Conservation (phyloP, 2,113 vertebrate species). For the Halcyon senegalensis region DNA sequence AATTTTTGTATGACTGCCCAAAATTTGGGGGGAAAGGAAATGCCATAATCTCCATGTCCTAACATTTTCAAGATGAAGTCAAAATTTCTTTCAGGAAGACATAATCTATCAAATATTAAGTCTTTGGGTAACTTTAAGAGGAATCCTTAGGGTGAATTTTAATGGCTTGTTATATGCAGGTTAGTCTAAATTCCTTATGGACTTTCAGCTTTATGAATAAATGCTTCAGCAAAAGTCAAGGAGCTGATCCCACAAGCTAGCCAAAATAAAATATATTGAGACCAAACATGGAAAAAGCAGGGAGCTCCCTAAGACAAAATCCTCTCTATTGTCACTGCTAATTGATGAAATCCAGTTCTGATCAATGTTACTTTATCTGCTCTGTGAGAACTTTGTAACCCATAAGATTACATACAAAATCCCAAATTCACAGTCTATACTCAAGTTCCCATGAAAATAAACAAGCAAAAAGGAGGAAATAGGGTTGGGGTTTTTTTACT, state of each 20-base stretch:
- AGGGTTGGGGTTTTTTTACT: not conserved
- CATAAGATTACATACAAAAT: not conserved
- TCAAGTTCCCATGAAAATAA: not conserved
- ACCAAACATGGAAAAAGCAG: not conserved
- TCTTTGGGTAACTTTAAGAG: not conserved
- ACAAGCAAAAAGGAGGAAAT: not conserved
- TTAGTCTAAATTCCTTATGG: not conserved
- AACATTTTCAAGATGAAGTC: not conserved
- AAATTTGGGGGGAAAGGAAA: not conserved
- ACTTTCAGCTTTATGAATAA: not conserved
- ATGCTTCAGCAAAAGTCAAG: not conserved
- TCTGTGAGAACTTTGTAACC: not conserved
- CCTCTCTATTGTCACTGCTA: not conserved
- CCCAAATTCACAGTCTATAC: not conserved
- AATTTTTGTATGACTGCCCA: not conserved
- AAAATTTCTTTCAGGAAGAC: not conserved
- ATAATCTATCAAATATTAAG: not conserved
- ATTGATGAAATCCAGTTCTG: not conserved
- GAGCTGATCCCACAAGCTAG: not conserved
- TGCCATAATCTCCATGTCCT: not conserved
- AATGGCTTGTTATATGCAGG: not conserved
- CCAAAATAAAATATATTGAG: not conserved
- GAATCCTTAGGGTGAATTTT: not conserved
- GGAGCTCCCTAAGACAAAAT: not conserved
- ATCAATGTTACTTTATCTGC: not conserved